Percentiles rank a stretch among this genome's conserved stretches.
Conservation (phyloP, 2,113 vertebrate species). For the Salvator merianae region DNA sequence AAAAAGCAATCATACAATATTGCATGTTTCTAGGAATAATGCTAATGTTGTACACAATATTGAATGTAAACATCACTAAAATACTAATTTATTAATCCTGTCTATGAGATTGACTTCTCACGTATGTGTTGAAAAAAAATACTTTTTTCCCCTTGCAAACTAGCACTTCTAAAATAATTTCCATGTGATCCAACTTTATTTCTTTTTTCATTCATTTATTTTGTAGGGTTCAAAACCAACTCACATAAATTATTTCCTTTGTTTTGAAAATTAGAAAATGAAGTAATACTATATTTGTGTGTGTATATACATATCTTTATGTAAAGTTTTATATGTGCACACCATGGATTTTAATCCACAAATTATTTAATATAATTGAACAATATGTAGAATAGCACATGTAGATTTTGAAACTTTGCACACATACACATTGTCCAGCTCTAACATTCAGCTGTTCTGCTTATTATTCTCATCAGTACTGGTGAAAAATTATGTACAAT, state of each 20-base stretch:
- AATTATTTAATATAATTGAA: conserved; percentile 14
- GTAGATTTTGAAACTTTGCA: conserved; percentile 47
- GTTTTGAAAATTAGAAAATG: conserved; percentile 27
- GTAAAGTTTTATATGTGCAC: conserved; percentile 17
- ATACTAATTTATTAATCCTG: background rate
- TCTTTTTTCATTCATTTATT: background rate
- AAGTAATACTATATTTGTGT: conserved; percentile 40
- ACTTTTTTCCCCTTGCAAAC: background rate
- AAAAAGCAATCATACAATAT: background rate
- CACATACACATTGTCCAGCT: conserved; percentile 62
- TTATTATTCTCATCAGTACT: background rate
- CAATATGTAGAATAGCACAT: conserved; percentile 19
- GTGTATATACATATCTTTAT: conserved; percentile 59
- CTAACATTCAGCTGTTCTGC: conserved; percentile 64
- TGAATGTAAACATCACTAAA: background rate
- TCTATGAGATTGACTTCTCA: background rate
- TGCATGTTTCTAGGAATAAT: conserved; percentile 1
- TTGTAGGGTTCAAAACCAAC: background rate
- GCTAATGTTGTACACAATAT: background rate
- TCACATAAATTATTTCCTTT: background rate
- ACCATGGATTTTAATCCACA: background rate
- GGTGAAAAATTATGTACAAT: too few relatives aligned
- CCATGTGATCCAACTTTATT: conserved; percentile 25
- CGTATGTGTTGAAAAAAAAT: conserved; percentile 1
- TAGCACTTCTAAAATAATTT: conserved; percentile 21